Evolutionary conservation across 2,888 invertebrate genomes (phyloP).

Genomic region (Ectemnius continuus): DNA sequence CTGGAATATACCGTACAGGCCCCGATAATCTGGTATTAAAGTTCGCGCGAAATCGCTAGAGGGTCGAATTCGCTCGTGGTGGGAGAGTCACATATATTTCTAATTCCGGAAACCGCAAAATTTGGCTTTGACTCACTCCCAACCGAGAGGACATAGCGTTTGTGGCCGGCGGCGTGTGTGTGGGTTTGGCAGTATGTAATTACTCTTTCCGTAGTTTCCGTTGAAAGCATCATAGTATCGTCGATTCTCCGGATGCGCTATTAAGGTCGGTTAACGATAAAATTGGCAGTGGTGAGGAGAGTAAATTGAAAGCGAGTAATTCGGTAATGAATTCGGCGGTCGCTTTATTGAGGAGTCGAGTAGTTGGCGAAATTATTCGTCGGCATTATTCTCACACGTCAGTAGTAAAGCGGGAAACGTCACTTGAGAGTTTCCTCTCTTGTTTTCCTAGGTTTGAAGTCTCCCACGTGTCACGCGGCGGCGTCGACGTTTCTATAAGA

Average conservation of each 20-base stretch:
- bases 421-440: slow-evolving; percentile 21
- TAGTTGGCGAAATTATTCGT: slow-evolving; percentile 16
- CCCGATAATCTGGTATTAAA: slow-evolving; percentile 20
- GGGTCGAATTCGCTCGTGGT: neutral
- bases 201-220: too few relatives aligned
- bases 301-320: neutral
- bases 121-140: neutral
- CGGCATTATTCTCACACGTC: slow-evolving; percentile 3
- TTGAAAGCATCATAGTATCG: too few relatives aligned
- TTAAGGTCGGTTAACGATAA: too few relatives aligned
- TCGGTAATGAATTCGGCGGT: neutral
- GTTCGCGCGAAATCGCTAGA: neutral
- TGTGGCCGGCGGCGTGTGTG: too few relatives aligned
- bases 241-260: too few relatives aligned
- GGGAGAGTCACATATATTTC: neutral
- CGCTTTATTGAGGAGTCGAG: slow-evolving; percentile 15
- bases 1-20: slow-evolving; percentile 15
- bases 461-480: slow-evolving; percentile 10
- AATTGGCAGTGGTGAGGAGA: too few relatives aligned
- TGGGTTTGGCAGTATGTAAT: too few relatives aligned
- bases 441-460: slow-evolving; percentile 11
- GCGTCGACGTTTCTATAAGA: slow-evolving; percentile 7
- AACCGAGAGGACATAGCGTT: too few relatives aligned
- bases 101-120: neutral
- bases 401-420: slow-evolving; percentile 7